Base-by-base conservation (phyloP, 2,113 vertebrate species). In the Sisor rabdophorus region DNA sequence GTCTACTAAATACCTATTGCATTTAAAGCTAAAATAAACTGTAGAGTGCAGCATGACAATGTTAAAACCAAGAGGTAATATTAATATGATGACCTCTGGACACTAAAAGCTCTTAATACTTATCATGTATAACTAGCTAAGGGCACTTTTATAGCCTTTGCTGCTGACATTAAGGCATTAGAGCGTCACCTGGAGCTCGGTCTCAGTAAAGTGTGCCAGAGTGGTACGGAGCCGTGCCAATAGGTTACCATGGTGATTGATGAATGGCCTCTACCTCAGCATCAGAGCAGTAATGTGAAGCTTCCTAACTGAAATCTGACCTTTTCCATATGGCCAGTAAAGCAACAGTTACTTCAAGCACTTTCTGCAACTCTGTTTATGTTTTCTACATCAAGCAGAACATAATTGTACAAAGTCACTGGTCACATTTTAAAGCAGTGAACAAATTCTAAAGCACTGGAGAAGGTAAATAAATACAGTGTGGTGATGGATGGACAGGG, bases 171-270 rank as follows among this genome's bases (percentile, higher is more conserved):
- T 72, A 82, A 65, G 68, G 77, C 77, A 60, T 79, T 75, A 70
- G 71, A 75, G 56, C 68, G 28, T 63, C 77, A 82, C 73, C 81
- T 79, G 59, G 40, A 40, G 81, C 73, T 67, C 16, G 15, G 67
- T 26, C 60, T 79, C 80, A 79, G 48, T 55, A 67, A 32, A 11
- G 30, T 4, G 3, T 50, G 24, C 36, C 30, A 36, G 68, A 71
- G 71, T 79, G 52, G 86, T 89, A 36, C 32, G 3, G 32, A 36
- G 32, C 32, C 7, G 32, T 36, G 32, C 86, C 82, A 88, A 89
- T 84, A 86, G 83, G 79, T 76, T 83, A 82, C 77, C 83, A 85
- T 81, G 77, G 83, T 90, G 89, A 91, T 89, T 88, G 87, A 90
- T 88, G 87, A 85, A 80, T 79, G 74, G 86, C 86, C 55, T 79